Percentiles rank a stretch among this genome's conserved stretches.
Conservation (phyloP, 2,113 vertebrate species). For the Corynorhinus townsendii region DNA sequence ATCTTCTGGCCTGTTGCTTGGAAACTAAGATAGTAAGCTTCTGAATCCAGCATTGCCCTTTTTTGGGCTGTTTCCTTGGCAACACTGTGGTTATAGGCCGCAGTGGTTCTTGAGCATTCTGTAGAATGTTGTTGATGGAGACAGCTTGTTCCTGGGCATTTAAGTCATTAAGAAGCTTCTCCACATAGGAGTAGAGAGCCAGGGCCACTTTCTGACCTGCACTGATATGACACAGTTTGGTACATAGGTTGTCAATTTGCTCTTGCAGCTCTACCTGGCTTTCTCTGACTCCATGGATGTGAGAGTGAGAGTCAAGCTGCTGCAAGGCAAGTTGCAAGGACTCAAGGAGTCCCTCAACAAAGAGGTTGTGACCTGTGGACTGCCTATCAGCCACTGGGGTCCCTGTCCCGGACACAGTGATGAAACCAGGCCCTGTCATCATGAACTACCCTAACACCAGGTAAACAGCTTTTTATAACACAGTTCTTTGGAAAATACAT, state of each 20-base stretch:
- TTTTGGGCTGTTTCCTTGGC: slow-evolving; percentile 92
- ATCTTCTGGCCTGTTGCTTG: slow-evolving; percentile 77
- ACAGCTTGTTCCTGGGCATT: slow-evolving; percentile 93
- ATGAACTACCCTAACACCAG: neutral
- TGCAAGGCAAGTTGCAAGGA: too few species aligned
- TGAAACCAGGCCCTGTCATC: neutral
- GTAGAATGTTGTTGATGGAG: slow-evolving; percentile 95
- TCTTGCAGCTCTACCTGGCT: slow-evolving; percentile 95
- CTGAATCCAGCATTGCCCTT: slow-evolving; percentile 91
- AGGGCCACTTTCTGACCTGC: slow-evolving; percentile 95
- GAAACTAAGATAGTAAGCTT: slow-evolving; percentile 83
- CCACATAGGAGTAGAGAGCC: slow-evolving; percentile 95
- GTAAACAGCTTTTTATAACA: neutral
- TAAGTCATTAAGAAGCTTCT: slow-evolving; percentile 86
- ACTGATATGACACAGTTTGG: slow-evolving; percentile 92
- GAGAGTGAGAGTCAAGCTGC: neutral
- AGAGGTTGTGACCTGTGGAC: slow-evolving; percentile 82
- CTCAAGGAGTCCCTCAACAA: slow-evolving; percentile 86
- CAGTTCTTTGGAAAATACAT: neutral
- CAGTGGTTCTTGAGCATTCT: slow-evolving; percentile 88
- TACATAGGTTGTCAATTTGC: slow-evolving; percentile 92
- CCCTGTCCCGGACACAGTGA: slow-evolving; percentile 35
- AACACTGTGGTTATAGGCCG: slow-evolving; percentile 91
- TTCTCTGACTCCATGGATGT: slow-evolving; percentile 80
- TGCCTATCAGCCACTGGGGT: slow-evolving; percentile 72